Base-by-base conservation (phyloP, 2,113 vertebrate species). In the Lepisosteus osseus region DNA sequence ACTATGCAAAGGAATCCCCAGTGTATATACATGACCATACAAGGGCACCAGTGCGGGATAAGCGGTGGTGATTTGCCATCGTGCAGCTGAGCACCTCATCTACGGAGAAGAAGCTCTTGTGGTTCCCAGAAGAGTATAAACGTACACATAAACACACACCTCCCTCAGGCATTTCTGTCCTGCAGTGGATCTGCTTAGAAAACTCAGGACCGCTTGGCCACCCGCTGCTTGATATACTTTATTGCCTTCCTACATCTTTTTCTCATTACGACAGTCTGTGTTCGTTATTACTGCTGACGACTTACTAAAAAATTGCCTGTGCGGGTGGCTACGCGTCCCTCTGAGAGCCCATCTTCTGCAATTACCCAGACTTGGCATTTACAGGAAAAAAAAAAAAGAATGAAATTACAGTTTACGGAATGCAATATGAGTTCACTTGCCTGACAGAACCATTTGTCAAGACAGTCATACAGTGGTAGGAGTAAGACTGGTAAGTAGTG, bases 201-300 rank as follows among this genome's bases (percentile, higher is more conserved):
- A 54, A 41, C 45, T 70, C 63, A 63, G 54, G 54, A 61, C 63
- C 64, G 70, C 57, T 72, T 68, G 65, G 74, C 65, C 67, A n/a
- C 68, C 76, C n/a, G 61, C 74, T 73, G 69, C 44, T 61, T 40
- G 77, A 69, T 77, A 73, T 67, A 66, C 72, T 61, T 75, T 76
- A 77, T 65, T 77, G 61, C 71, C 56, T 64, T 70, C 72, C 71
- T 77, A 79, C 85, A 87, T 84, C 80, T 87, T 87, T 77, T 82
- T 72, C 70, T 84, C 76, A 84, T 88, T 86, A 86, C 56, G 63
- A 61, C 67, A 59, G 54, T 71, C 74, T 82, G 77, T 77, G 72
- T 71, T 81, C 77, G 76, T 78, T 80, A 77, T 82, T 88, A 84
- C 66, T 72, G 76, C 65, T 78, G 78, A 86, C 82, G 15, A 71